phyloP scores from a whole-genome alignment of 1,140 invertebrate species.

The Pygmarrhopalites habei region DNA sequence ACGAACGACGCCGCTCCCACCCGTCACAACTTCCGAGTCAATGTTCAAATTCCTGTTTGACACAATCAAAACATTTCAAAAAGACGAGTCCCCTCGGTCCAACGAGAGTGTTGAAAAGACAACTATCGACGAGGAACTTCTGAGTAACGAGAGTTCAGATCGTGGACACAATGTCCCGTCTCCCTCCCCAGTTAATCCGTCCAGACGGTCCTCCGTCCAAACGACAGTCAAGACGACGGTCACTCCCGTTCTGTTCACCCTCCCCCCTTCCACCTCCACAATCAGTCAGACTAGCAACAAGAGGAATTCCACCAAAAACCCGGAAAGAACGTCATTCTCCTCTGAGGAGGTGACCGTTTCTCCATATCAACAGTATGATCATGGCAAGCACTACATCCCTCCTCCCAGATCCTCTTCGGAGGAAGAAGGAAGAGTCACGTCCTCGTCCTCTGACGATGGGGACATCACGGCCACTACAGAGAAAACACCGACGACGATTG shows the following conservation, averaged over 20 bases:
- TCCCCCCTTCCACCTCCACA: constrained; percentile 13
- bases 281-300: constrained; percentile 3
- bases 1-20: background rate
- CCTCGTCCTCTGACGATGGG: background rate
- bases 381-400: background rate
- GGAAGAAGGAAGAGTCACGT: constrained; percentile 6
- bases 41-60: constrained; percentile 12
- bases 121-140: constrained; percentile 2
- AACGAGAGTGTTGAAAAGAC: background rate
- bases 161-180: background rate
- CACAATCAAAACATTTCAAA: constrained; percentile 10
- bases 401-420: background rate
- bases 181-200: background rate
- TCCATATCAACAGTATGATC: background rate
- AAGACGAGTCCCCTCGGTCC: background rate
- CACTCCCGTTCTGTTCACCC: constrained; percentile 24
- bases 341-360: background rate
- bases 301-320: background rate
- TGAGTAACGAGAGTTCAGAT: constrained; percentile 16
- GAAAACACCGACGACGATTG: background rate
- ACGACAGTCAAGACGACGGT: constrained; percentile 1
- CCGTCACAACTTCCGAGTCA: background rate
- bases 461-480: constrained; percentile 5
- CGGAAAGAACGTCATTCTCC: constrained; percentile 1
- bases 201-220: background rate